Percentiles rank a stretch among this genome's conserved stretches.
Evolutionary conservation across 2,113 vertebrate genomes (phyloP).

Genomic region (Tautogolabrus adspersus): DNA sequence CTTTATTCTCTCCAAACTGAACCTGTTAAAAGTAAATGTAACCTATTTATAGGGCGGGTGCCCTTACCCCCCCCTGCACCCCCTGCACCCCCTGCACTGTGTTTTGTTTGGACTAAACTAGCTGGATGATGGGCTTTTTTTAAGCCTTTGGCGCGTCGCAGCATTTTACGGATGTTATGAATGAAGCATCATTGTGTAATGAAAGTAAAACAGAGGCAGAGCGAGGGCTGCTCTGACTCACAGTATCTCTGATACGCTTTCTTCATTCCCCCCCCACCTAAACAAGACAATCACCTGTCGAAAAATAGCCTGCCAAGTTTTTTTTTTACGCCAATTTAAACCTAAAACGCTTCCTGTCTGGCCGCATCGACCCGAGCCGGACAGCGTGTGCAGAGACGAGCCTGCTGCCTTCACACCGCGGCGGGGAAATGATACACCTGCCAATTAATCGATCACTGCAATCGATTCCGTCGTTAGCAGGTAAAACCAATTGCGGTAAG

Average conservation of each 20-base stretch:
- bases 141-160: slow-evolving; percentile 28
- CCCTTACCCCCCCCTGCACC: too few species aligned
- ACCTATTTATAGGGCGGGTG: neutral
- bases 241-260: neutral
- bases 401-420: slow-evolving; percentile 18
- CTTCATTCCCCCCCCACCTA: neutral
- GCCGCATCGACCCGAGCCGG: slow-evolving; percentile 39
- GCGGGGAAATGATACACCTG: slow-evolving; percentile 31
- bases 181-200: slow-evolving; percentile 74
- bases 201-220: slow-evolving; percentile 63
- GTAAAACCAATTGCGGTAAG: slow-evolving; percentile 53
- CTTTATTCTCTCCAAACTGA: neutral
- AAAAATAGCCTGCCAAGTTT: neutral
- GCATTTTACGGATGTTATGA: slow-evolving; percentile 54
- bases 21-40: neutral
- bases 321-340: slow-evolving; percentile 12
- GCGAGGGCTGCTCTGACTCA: slow-evolving; percentile 44
- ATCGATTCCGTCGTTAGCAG: slow-evolving; percentile 54
- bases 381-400: neutral
- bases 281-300: neutral
- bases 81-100: neutral
- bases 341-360: slow-evolving; percentile 35
- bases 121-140: neutral
- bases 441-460: slow-evolving; percentile 59
- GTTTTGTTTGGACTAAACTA: slow-evolving; percentile 2